A percentile compares a stretch with the other conserved stretches of the same genome.
Conservation (phyloP, 2,888 invertebrate species). For the Orthosia incerta region DNA sequence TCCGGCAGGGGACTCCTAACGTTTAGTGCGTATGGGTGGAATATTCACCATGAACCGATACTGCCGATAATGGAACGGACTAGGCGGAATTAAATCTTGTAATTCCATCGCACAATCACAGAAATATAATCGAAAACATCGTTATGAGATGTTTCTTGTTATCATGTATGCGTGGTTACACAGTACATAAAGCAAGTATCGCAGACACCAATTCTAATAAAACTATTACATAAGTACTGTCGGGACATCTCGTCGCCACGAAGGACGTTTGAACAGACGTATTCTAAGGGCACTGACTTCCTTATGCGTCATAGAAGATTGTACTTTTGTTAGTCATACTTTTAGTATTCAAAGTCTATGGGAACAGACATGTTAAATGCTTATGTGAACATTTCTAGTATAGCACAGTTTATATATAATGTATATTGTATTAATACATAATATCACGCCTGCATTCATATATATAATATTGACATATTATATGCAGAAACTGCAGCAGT, state of each 20-base stretch:
- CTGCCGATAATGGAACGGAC: too few relatives aligned
- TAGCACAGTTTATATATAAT: background rate
- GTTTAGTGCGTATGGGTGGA: too few relatives aligned
- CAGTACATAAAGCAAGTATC: background rate
- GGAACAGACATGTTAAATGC: slow-evolving; percentile 4
- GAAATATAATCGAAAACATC: too few relatives aligned
- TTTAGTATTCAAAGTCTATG: slow-evolving; percentile 1
- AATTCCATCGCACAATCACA: too few relatives aligned
- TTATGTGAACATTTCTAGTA: background rate
- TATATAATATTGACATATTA: background rate
- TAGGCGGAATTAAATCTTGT: too few relatives aligned
- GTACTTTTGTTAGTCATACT: slow-evolving; percentile 35
- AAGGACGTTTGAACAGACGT: slow-evolving; percentile 32
- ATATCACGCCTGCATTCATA: too few relatives aligned
- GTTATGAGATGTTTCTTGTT: too few relatives aligned
- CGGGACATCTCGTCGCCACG: slow-evolving; percentile 28
- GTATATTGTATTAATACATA: background rate
- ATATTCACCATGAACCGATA: too few relatives aligned
- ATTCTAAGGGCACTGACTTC: slow-evolving; percentile 48
- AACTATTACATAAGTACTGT: slow-evolving; percentile 23
- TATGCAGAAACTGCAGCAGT: background rate
- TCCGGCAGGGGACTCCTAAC: too few relatives aligned
- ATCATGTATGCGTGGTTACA: background rate
- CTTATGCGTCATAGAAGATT: slow-evolving; percentile 37
- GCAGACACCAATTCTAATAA: slow-evolving; percentile 7